Conservation (phyloP, 2,797 vertebrate genomes). For the Lateolabrax maculatus region DNA sequence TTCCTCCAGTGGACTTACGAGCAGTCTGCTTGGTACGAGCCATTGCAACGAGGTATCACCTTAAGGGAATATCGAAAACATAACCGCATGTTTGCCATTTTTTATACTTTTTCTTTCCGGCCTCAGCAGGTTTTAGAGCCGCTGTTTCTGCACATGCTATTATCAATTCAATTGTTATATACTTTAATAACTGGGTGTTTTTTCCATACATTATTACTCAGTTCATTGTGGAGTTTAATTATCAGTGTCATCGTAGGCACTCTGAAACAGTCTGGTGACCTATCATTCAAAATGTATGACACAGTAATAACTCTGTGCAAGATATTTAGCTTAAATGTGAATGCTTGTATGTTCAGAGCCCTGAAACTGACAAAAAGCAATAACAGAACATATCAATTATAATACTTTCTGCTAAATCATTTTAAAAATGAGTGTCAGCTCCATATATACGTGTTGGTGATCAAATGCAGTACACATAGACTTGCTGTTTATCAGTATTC, state of each 20-base stretch:
- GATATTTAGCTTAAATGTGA: neutral
- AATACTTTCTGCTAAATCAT: neutral
- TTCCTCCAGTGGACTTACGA: constrained; percentile 91
- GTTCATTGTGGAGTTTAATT: neutral
- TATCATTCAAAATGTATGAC: neutral
- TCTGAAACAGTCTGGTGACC: neutral
- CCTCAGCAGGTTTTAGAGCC: neutral
- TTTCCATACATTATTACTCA: neutral
- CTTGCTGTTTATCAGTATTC: neutral
- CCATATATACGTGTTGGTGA: neutral
- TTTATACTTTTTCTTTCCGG: neutral
- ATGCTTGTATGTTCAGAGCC: neutral
- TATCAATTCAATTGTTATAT: accelerated
- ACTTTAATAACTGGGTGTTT: neutral
- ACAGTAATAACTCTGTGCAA: neutral
- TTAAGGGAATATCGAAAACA: constrained; percentile 13
- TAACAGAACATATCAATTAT: neutral
- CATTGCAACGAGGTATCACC: constrained; percentile 81
- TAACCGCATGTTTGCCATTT: neutral
- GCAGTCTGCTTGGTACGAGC: constrained; percentile 92
- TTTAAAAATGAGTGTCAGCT: neutral
- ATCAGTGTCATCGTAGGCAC: neutral
- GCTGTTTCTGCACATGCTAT: neutral
- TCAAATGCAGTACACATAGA: neutral
- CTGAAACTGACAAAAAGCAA: neutral